These are phyloP conservation scores for Galbula dea DNA, from an alignment of 2,113 vertebrate genomes.

Conservation along the genomic window DNA sequence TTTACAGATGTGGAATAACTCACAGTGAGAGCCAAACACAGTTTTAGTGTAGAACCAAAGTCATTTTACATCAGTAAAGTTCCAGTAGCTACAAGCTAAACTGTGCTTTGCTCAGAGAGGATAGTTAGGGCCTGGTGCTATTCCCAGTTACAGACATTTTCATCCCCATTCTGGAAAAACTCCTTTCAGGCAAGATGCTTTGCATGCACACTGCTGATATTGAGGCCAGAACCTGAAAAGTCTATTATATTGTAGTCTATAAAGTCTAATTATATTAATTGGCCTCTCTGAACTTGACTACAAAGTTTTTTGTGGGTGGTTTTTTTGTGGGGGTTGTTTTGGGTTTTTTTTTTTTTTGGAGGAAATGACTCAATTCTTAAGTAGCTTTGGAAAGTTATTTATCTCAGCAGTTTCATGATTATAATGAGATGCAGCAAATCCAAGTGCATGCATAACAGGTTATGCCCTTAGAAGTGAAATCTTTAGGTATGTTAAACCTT, in stretches of 20 bases:
- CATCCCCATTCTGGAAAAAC: neutral
- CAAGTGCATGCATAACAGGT: neutral
- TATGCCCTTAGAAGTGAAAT: neutral
- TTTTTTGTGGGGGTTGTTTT: too few relatives aligned
- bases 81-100: neutral
- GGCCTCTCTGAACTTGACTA: neutral
- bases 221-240: neutral
- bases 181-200: neutral
- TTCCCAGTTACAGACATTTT: neutral
- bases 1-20: slow-evolving; percentile 8
- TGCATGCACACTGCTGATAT: neutral
- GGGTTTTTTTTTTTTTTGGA: neutral
- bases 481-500: neutral
- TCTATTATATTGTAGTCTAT: neutral
- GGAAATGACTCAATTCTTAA: neutral
- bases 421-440: neutral
- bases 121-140: neutral
- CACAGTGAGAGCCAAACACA: neutral
- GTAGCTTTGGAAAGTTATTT: neutral
- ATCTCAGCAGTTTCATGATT: neutral
- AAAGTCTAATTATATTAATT: neutral
- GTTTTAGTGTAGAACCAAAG: neutral
- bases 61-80: neutral
- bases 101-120: neutral
- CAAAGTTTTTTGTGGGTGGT: neutral